These are phyloP conservation scores for Collichthys lucidus DNA, from an alignment of 2,113 vertebrate genomes.

Conservation along the genomic window DNA sequence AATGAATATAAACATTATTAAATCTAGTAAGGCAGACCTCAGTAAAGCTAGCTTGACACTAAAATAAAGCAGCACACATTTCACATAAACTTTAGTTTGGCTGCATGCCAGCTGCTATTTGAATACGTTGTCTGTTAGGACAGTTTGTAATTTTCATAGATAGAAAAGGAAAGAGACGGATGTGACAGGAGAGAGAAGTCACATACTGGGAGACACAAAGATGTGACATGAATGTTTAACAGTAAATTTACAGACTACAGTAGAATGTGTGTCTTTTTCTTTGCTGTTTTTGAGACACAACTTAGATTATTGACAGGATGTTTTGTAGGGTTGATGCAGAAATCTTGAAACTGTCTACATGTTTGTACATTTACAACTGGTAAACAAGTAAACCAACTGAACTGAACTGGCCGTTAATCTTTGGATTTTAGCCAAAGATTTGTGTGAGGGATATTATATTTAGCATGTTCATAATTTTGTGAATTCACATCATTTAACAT, in stretches of 20 bases:
- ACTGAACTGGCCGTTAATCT: not conserved
- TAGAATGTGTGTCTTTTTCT: not conserved
- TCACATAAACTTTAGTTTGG: not conserved
- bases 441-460: not conserved
- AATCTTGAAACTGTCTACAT: not conserved
- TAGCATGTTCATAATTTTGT: not conserved
- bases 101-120: conserved; percentile 2
- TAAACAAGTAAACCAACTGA: not conserved
- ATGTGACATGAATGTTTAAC: not conserved
- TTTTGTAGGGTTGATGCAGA: not conserved
- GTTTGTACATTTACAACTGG: not conserved
- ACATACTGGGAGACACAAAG: not conserved
- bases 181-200: not conserved
- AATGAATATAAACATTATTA: not conserved
- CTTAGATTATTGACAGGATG: not conserved
- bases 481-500: not conserved
- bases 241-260: no score
- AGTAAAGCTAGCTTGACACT: not conserved
- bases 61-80: not conserved
- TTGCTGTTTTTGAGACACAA: not conserved
- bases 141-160: conserved; percentile 3
- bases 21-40: not conserved
- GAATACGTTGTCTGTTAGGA: not conserved
- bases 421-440: not conserved
- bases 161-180: not conserved